Conservation (phyloP, 1,140 invertebrate species). For the Lanistes nyassanus region DNA sequence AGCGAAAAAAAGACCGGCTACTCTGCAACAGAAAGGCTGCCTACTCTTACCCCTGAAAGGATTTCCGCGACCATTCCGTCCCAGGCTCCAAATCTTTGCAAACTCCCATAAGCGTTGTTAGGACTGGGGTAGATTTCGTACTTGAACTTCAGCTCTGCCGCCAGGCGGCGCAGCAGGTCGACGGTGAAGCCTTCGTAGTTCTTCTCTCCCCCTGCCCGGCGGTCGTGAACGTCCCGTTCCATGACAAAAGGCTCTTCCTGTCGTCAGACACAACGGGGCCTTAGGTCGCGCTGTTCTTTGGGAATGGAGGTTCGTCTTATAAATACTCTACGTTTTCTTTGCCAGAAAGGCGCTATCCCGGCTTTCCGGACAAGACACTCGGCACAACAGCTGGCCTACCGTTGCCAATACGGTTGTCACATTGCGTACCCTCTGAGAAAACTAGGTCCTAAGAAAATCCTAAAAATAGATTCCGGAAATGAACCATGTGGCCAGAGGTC, state of each 20-base stretch:
- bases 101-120: constrained; percentile 83
- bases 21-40: too few relatives aligned
- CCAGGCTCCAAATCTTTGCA: constrained; percentile 83
- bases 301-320: too few relatives aligned
- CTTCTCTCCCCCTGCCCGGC: constrained; percentile 56
- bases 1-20: background rate
- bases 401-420: too few relatives aligned
- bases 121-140: constrained; percentile 84
- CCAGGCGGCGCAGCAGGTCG: constrained; percentile 87
- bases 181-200: constrained; percentile 91
- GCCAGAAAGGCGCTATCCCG: too few relatives aligned
- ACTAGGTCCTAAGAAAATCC: too few relatives aligned
- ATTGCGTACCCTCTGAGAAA: too few relatives aligned
- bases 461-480: too few relatives aligned
- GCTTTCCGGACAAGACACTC: too few relatives aligned
- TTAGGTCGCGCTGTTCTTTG: background rate
- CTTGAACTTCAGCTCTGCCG: constrained; percentile 84
- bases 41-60: constrained; percentile 77
- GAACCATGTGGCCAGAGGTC: too few relatives aligned
- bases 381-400: too few relatives aligned
- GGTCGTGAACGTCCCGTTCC: constrained; percentile 22
- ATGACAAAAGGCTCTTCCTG: constrained; percentile 61
- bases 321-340: too few relatives aligned
- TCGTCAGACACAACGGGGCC: constrained; percentile 4
- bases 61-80: constrained; percentile 91